Base-by-base conservation (phyloP, 2,113 vertebrate genomes). In the Anser cygnoides region DNA sequence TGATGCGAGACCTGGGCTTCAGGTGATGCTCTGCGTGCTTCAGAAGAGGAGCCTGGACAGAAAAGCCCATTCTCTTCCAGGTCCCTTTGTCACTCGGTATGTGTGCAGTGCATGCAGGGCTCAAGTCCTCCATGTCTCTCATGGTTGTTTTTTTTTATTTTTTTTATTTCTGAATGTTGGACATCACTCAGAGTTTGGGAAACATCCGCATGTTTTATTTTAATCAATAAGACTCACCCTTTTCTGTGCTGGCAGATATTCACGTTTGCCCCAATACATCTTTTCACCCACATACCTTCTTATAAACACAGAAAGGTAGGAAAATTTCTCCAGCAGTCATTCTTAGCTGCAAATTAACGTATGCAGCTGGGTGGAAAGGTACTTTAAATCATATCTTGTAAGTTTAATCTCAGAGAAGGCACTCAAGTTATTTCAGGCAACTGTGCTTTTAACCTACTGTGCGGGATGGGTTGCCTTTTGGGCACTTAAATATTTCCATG, bases 391-490 rank as follows among this genome's bases (percentile, higher is more conserved):
- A 31, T 46, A 25, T 65, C 44, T 85, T 43, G 8, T 4, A 71
- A 65, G 41, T 90, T 72, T 90, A 92, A 93, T 73, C 65, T 90
- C 23, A 49, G 84, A 90, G n/a, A n/a, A 87, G 57, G 59, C 39
- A 75, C 37, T 84, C n/a, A 13, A 57, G 41, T 78, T 95, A 20
- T 93, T 97, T 77, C 76, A 94, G 46, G 66, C 87, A 96, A 91
- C 85, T 89, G 44, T 86, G 91, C 94, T 84, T 90, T 76, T 93
- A 93, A 29, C 72, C 87, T 21, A 71, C 41, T 79, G 39, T 92
- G 72, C 92, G 81, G 37, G 44, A 65, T 76, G 76, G 89, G 59
- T 63, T 88, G 58, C 57, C 78, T 89, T 95, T 83, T 68, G 62
- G 78, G 76, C 50, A 21, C 52, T 62, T 81, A 83, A 77, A 90